phyloP scores from a whole-genome alignment of 2,113 vertebrate species.

The Craseonycteris thonglongyai region DNA sequence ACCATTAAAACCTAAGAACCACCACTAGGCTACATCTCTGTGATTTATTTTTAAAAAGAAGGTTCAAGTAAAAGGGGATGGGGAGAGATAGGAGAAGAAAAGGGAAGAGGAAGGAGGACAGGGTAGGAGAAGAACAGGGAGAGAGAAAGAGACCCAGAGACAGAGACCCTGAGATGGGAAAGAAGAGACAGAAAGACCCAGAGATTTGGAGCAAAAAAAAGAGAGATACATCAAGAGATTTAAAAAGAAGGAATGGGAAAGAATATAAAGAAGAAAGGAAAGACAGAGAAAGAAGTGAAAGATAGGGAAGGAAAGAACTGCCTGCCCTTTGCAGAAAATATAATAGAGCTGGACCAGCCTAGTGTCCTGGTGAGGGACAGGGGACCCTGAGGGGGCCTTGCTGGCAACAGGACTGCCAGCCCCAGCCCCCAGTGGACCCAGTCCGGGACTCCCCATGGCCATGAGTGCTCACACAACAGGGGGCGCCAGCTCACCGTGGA shows the following conservation, averaged over 20 bases:
- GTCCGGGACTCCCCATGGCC: neutral
- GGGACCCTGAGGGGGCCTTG: fast-evolving
- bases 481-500: slow-evolving; percentile 86
- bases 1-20: neutral
- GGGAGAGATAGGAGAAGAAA: neutral
- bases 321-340: neutral
- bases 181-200: neutral
- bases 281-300: neutral
- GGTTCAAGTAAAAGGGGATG: neutral
- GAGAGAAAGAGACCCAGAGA: too few relatives aligned
- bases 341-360: fast-evolving
- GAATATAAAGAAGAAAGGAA: neutral
- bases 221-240: neutral
- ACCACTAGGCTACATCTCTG: neutral
- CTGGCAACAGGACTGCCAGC: too few relatives aligned
- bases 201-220: neutral
- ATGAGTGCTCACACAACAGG: too few relatives aligned
- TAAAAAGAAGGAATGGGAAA: neutral
- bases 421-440: fast-evolving
- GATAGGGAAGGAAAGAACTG: neutral
- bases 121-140: neutral
- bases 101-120: too few relatives aligned
- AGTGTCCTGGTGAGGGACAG: too few relatives aligned
- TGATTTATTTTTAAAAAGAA: neutral
- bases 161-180: neutral